Evolutionary conservation across 2,113 vertebrate genomes (phyloP).

Genomic region (Megaptera novaeangliae): DNA sequence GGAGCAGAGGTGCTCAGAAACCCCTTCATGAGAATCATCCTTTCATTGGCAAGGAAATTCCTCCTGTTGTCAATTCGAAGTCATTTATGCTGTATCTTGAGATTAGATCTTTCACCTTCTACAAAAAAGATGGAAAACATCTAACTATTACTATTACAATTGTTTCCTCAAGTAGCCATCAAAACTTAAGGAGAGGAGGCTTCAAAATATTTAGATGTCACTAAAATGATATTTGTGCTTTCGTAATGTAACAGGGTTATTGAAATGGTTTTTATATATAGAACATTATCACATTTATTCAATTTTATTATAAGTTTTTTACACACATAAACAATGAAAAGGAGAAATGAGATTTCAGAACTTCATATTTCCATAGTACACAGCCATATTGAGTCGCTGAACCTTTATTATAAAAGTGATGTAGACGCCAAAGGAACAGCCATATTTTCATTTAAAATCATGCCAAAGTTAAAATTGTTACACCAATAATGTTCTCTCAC

Average conservation of each 20-base stretch:
- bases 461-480: background rate
- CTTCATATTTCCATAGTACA: background rate
- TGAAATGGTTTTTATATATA: background rate
- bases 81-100: background rate
- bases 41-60: background rate
- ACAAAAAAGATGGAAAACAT: background rate
- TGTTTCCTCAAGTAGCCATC: background rate
- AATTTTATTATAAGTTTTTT: background rate
- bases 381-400: background rate
- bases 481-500: background rate
- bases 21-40: background rate
- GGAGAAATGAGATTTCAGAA: background rate
- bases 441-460: background rate
- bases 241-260: background rate
- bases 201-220: background rate
- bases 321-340: background rate
- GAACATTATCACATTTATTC: background rate
- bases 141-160: background rate
- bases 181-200: background rate
- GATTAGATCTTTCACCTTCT: background rate
- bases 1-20: background rate
- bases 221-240: background rate
- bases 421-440: background rate
- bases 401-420: background rate
- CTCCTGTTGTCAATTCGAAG: background rate